phyloP scores from a whole-genome alignment of 2,888 invertebrate genomes.

The Cephalotes varians region DNA sequence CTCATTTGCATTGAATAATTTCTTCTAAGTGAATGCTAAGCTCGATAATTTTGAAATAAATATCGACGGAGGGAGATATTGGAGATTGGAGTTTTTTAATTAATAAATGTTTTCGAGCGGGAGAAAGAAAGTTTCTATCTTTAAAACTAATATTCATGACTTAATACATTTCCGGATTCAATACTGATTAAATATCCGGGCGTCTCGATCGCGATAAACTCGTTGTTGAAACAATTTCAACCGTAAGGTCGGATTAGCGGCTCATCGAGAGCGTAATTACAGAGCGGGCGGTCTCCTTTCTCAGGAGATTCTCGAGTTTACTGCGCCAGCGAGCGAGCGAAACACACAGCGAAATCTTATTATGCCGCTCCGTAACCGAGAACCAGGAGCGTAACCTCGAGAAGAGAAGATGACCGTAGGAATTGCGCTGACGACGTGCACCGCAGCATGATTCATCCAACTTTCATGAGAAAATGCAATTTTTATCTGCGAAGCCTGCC shows the following conservation, averaged over 20 bases:
- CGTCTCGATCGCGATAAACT: slow-evolving; percentile 8
- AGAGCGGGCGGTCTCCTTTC: slow-evolving; percentile 57
- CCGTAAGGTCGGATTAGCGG: slow-evolving; percentile 36
- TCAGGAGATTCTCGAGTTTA: slow-evolving; percentile 56
- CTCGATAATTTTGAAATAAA: background rate
- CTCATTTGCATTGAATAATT: background rate
- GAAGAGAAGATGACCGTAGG: slow-evolving; percentile 23
- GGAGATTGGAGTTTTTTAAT: background rate
- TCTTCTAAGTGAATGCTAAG: background rate
- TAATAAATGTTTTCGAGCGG: background rate
- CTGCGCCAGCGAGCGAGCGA: slow-evolving; percentile 48
- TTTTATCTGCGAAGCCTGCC: slow-evolving; percentile 61
- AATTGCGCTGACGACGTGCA: slow-evolving; percentile 19
- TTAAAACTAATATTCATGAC: background rate
- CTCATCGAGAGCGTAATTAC: slow-evolving; percentile 48
- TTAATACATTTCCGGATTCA: slow-evolving; percentile 9
- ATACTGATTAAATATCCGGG: slow-evolving; percentile 25
- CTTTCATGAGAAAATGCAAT: slow-evolving; percentile 75
- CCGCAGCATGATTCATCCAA: slow-evolving; percentile 67
- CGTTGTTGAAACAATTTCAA: slow-evolving; percentile 46
- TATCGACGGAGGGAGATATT: background rate
- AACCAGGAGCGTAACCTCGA: slow-evolving; percentile 42
- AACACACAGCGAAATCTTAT: slow-evolving; percentile 69
- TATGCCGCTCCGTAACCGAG: slow-evolving; percentile 50
- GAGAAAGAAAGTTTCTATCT: background rate